A percentile compares a stretch with the other conserved stretches of the same genome.
Conservation (phyloP, 2,797 vertebrate species). For the Sciaenops ocellatus region DNA sequence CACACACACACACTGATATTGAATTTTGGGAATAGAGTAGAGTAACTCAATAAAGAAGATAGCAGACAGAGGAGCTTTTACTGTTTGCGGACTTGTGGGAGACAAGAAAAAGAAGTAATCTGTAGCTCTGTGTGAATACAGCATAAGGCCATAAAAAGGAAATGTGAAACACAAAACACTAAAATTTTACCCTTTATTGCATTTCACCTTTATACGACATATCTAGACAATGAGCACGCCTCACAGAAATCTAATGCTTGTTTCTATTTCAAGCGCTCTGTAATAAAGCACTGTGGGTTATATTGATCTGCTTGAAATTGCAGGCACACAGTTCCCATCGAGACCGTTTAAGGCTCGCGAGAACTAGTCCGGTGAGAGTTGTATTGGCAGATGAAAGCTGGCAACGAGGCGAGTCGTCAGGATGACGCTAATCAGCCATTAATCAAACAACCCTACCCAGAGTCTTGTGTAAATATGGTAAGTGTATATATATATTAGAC, state of each 20-base stretch:
- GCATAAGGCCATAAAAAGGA: constrained; percentile 33
- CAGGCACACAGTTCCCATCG: constrained; percentile 46
- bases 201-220: constrained; percentile 26
- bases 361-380: constrained; percentile 37
- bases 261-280: constrained; percentile 46
- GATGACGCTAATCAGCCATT: constrained; percentile 45
- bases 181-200: constrained; percentile 17
- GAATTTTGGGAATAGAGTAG: constrained; percentile 41
- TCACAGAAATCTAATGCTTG: constrained; percentile 34
- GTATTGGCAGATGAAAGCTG: constrained; percentile 48
- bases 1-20: constrained; percentile 24
- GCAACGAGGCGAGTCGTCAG: constrained; percentile 37
- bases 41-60: constrained; percentile 52
- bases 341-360: background rate
- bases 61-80: constrained; percentile 36
- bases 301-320: constrained; percentile 64
- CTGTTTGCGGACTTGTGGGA: constrained; percentile 41
- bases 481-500: background rate
- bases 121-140: constrained; percentile 21
- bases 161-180: constrained; percentile 31
- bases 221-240: constrained; percentile 3
- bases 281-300: constrained; percentile 57
- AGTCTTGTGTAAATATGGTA: constrained; percentile 1
- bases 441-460: constrained; percentile 39
- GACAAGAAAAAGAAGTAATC: constrained; percentile 25